Conservation (phyloP, 2,888 invertebrate species). For the Meiosimyza platycephala region DNA sequence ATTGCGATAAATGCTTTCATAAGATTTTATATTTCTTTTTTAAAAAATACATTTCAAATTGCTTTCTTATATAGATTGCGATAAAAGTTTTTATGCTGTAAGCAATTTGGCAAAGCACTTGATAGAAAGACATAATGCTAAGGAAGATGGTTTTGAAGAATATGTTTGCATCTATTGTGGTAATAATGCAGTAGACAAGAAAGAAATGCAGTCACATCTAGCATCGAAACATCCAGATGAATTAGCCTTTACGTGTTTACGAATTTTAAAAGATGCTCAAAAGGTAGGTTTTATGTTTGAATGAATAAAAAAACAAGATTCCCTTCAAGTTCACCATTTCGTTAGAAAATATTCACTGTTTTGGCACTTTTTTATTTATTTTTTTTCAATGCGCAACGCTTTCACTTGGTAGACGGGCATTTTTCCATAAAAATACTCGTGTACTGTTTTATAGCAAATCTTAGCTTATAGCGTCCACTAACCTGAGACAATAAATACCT, state of each 20-base stretch:
- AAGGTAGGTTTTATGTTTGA: not conserved
- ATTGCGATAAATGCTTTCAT: not conserved
- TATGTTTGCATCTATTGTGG: slow-evolving; percentile 48
- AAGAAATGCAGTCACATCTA: slow-evolving; percentile 41
- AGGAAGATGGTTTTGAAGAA: slow-evolving; percentile 25
- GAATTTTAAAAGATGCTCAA: slow-evolving; percentile 13
- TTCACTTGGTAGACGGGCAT: too few relatives aligned
- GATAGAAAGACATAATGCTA: slow-evolving; percentile 18
- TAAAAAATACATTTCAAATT: too few relatives aligned
- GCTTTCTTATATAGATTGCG: slow-evolving; percentile 38
- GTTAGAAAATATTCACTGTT: too few relatives aligned
- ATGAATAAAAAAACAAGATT: not conserved
- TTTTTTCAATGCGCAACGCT: too few relatives aligned
- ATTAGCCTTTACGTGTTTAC: slow-evolving; percentile 40
- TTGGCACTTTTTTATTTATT: too few relatives aligned
- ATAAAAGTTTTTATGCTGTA: slow-evolving; percentile 15
- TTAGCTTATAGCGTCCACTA: not conserved
- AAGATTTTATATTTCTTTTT: not conserved
- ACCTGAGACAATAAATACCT: too few relatives aligned
- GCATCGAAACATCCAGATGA: slow-evolving; percentile 44
- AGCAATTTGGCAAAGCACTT: slow-evolving; percentile 30
- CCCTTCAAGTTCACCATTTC: too few relatives aligned
- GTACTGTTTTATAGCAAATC: not conserved
- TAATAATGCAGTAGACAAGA: slow-evolving; percentile 15
- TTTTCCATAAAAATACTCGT: not conserved